Base-by-base conservation (phyloP, 1,140 invertebrate species). In the Pygmarrhopalites habei region DNA sequence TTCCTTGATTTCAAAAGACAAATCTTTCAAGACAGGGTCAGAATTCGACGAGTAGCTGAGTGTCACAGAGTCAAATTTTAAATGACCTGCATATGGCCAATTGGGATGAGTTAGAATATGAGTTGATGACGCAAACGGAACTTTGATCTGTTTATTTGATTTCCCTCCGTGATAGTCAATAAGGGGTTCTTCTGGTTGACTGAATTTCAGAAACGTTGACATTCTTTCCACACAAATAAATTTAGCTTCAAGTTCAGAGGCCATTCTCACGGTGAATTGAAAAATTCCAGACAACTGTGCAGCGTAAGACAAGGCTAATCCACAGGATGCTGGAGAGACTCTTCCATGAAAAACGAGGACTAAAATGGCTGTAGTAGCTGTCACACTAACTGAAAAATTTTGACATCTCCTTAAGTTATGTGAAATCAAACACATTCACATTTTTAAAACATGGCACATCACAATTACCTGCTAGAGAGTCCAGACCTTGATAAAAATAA, bases 161-260 rank as follows among this genome's bases (percentile, higher is more conserved):
- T 17, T 39, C 32, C 14, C 23, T 47, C 14, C n/a, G 17, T 32
- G 2, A n/a, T n/a, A n/a, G n/a, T n/a, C n/a, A n/a, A n/a, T n/a
- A n/a, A n/a, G n/a, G n/a, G n/a, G 32, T 51, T 43, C 58, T 46
- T 70, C 65, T 21, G 53, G 55, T 32, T 60, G 29, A 39, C 60
- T 62, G 12, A 49, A 60, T 69, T 78, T 74, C 3, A 77, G 75
- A 71, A 81, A 82, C 44, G 76, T 73, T 14, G 76, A 70, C 30
- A 84, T 77, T 69, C 83, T 72, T 66, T 85, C 80, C 2, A 84
- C 81, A 32, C 84, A 85, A 14, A 84, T 81, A 72, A 88, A 85
- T 53, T 81, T 78, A 5, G 82, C 76, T 73, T 88, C 84, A 1
- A 81, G 78, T 70, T 88, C 85, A 25, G 83, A 81, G 61, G 83